Percentiles rank a stretch among this genome's conserved stretches.
These are phyloP conservation scores for Ferrisia virgata DNA, from an alignment of 2,888 invertebrate species.

Conservation along the genomic window DNA sequence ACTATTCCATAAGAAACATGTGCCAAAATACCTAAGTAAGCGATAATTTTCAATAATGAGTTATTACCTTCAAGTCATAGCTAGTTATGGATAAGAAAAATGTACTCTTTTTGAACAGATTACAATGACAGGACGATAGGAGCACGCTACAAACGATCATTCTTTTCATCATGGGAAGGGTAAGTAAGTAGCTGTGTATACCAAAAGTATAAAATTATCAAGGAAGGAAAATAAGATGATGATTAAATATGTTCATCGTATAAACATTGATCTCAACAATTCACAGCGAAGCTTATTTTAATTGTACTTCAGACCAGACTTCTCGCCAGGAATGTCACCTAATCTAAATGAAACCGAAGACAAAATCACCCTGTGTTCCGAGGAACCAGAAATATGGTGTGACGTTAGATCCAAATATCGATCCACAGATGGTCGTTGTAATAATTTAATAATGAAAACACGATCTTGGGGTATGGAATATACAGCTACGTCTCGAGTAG, in stretches of 20 bases:
- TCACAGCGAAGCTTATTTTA: too few species aligned
- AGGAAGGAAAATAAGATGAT: too few species aligned
- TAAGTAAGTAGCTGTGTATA: too few species aligned
- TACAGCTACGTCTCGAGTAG: constrained; percentile 54
- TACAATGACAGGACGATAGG: not conserved
- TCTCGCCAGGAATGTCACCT: not conserved
- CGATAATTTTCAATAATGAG: not conserved
- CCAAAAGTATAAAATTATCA: too few species aligned
- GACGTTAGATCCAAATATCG: constrained; percentile 57
- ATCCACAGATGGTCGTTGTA: constrained; percentile 71
- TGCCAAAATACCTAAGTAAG: not conserved
- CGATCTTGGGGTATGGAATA: constrained; percentile 69
- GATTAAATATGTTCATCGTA: too few species aligned
- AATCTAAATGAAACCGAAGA: not conserved
- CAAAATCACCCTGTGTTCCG: not conserved
- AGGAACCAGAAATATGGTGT: constrained; percentile 13
- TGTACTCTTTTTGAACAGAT: not conserved
- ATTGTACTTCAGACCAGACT: not conserved
- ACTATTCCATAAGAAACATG: not conserved
- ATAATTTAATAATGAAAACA: constrained; percentile 65
- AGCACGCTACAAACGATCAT: too few species aligned
- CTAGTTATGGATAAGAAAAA: too few species aligned
- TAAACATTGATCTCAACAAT: too few species aligned
- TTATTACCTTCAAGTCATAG: not conserved
- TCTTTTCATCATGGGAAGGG: too few species aligned